A percentile compares a stretch with the other conserved stretches of the same genome.
Conservation (phyloP, 53 echinoderm and acorn worm genomes). For the Antedon mediterranea region DNA sequence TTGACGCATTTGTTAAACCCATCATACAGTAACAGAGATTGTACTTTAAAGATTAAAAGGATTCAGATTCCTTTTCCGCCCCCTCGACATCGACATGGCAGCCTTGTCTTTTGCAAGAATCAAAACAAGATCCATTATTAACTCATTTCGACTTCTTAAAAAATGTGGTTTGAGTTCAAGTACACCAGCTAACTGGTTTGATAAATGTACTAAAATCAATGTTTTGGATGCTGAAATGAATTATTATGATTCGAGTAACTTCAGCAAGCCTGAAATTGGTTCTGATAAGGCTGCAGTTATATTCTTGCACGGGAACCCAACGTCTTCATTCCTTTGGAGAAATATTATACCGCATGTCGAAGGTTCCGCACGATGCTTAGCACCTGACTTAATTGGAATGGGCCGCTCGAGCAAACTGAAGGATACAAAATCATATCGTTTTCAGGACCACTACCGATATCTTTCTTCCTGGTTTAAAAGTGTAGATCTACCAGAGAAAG, state of each 20-base stretch:
- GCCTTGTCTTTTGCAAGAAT: too few species aligned
- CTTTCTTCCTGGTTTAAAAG: conserved; percentile 38
- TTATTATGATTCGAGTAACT: conserved; percentile 41
- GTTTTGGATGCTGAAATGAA: conserved; percentile 31
- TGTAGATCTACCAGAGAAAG: conserved; percentile 30
- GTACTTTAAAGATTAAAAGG: too few species aligned
- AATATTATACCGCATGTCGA: conserved; percentile 38
- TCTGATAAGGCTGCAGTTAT: conserved; percentile 12
- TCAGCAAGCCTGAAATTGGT: background rate
- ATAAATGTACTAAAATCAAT: conserved; percentile 15
- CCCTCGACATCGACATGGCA: too few species aligned
- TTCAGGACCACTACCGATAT: conserved; percentile 38
- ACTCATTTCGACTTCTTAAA: too few species aligned
- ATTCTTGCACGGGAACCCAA: conserved; percentile 56
- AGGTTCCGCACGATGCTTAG: conserved; percentile 35
- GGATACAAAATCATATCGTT: conserved; percentile 24
- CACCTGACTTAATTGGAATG: conserved; percentile 45
- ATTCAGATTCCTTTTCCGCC: too few species aligned
- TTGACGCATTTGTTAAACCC: too few species aligned
- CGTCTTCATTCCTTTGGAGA: conserved; percentile 59
- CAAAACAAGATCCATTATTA: too few species aligned
- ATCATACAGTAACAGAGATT: too few species aligned
- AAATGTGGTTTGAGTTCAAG: too few species aligned
- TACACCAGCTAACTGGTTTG: conserved; percentile 29
- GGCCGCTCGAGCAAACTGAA: conserved; percentile 35